Conservation (phyloP, 1,140 invertebrate species). For the Brachionus angularis region DNA sequence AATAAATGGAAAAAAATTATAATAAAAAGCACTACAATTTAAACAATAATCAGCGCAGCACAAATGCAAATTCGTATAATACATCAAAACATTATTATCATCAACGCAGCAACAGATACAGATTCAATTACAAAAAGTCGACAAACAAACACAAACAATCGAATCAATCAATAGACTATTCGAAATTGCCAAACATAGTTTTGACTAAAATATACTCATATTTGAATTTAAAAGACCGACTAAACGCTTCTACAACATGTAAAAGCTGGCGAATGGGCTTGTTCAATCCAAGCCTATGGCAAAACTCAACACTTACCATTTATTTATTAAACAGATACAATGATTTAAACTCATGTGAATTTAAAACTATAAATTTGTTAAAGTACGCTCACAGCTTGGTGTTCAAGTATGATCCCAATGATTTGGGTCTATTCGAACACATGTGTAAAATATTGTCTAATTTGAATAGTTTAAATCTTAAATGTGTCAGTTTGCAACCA, state of each 20-base stretch:
- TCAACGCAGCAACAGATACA: too few relatives aligned
- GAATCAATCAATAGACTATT: neutral
- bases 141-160: neutral
- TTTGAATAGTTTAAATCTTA: constrained; percentile 17
- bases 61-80: too few relatives aligned
- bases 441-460: neutral
- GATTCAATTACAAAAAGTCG: too few relatives aligned
- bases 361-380: constrained; percentile 33
- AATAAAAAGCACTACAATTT: neutral
- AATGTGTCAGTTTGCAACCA: neutral
- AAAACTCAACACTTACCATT: constrained; percentile 12
- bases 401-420: constrained; percentile 37
- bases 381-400: neutral
- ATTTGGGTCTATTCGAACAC: constrained; percentile 13
- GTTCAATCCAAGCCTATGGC: constrained; percentile 32
- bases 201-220: constrained; percentile 26
- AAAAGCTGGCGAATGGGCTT: constrained; percentile 10
- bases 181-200: constrained; percentile 24
- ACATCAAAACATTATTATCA: too few relatives aligned
- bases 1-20: constrained; percentile 37
- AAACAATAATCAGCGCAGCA: neutral
- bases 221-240: constrained; percentile 15
- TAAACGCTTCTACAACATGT: constrained; percentile 17
- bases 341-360: constrained; percentile 25
- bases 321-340: constrained; percentile 19